These are phyloP conservation scores for Chelonus formosanus DNA, from an alignment of 2,888 invertebrate species.

Conservation along the genomic window DNA sequence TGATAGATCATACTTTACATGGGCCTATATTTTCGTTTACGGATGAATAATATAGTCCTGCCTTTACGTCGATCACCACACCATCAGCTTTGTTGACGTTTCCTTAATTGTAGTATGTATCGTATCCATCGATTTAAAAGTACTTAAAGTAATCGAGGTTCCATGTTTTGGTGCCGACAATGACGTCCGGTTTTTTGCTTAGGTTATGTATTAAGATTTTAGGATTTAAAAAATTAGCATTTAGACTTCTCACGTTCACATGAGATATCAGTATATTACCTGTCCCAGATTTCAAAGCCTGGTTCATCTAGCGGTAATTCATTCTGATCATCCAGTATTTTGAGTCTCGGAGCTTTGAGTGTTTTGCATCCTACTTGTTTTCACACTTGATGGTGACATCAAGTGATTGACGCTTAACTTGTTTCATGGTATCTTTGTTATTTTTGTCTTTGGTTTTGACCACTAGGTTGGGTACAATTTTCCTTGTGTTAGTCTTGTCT, in stretches of 20 bases:
- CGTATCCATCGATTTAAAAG: conserved; percentile 2
- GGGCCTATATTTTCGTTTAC: background rate
- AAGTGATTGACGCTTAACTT: background rate
- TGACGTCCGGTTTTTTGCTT: conserved; percentile 5
- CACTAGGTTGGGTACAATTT: background rate
- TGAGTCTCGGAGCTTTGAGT: background rate
- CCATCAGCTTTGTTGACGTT: conserved; percentile 7
- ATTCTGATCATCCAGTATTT: conserved; percentile 3
- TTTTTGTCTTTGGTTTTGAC: background rate
- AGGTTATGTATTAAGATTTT: background rate
- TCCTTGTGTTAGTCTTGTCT: background rate
- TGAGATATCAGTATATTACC: background rate
- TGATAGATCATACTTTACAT: background rate
- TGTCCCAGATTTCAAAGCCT: background rate
- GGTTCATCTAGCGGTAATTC: background rate
- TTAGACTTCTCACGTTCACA: conserved; percentile 3
- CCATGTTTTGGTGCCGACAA: conserved; percentile 16
- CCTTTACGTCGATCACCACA: conserved; percentile 4
- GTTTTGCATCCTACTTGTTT: background rate
- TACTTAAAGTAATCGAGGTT: conserved; percentile 13
- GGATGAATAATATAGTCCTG: background rate
- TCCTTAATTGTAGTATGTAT: background rate
- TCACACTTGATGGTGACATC: conserved; percentile 1
- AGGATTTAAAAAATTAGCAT: conserved; percentile 1
- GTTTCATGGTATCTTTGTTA: background rate